Evolutionary conservation across 2,113 vertebrate genomes (phyloP), one percentile per base, ranked within the genome.

Genomic region (Pterocles gutturalis): DNA sequence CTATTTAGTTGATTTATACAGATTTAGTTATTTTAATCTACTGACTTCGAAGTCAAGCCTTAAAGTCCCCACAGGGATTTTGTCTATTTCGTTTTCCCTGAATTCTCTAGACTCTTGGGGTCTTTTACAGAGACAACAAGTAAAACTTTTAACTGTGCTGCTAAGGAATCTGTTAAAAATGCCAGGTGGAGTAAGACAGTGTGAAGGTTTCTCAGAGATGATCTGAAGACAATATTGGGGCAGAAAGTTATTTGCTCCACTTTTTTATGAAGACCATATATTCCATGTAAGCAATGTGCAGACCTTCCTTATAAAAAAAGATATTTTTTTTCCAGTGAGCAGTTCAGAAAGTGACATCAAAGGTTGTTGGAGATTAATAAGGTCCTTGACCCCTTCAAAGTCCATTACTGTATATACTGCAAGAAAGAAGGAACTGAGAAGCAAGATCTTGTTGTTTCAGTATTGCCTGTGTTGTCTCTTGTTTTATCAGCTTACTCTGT

Each of bases 1-100:
- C 5, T 93, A 9, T 72, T 89, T 83, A 26, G 54, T 65, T 87
- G 41, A 88, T 93, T 91, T 71, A 49, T 67, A 43, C 3, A 7
- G 10, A 72, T 91, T 77, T 41, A 11, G 11, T 85, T 85, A 79
- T 95, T 93, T 93, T 85, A 90, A 80, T 90, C n/a, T 93, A 55
- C n/a, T 72, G 54, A 61, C 11, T 90, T 83, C 7, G 5, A 90
- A 91, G 1, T 77, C 41, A 85, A 88, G 13, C 6, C 45, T 78
- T 51, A 26, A 94, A 87, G 17, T 72, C 54, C 8, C n/a, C 12
- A 54, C 11, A 76, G 61, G n/a, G 26, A 45, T 48, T 79, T 91
- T 85, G 25, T 11, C 9, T 60, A 11, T 70, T 77, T 60, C 14
- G 51, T 85, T 94, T 72, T 5, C 43, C 11, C 26, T 77, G 25